Percentiles rank a stretch among this genome's conserved stretches.
These are phyloP conservation scores for Heliconius cydno DNA, from an alignment of 2,888 invertebrate genomes.

Conservation along the genomic window DNA sequence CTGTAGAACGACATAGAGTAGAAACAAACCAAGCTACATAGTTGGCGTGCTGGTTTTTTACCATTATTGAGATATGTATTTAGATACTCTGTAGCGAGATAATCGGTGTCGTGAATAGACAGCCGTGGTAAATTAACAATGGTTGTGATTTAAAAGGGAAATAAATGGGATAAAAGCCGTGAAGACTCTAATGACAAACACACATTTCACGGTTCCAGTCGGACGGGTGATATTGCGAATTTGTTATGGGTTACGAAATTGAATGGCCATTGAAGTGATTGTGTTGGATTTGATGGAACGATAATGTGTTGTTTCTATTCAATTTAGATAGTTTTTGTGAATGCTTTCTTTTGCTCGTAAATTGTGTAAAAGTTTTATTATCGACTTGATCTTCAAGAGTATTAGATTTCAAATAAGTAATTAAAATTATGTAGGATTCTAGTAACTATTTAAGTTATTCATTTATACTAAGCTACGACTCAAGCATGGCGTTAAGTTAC, in stretches of 20 bases:
- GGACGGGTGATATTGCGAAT: conserved; percentile 61
- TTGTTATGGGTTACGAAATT: conserved; percentile 63
- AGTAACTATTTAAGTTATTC: not conserved
- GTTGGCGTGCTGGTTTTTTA: conserved; percentile 50
- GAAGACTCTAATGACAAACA: conserved; percentile 79
- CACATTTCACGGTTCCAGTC: conserved; percentile 73
- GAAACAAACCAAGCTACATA: conserved; percentile 44
- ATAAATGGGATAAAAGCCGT: conserved; percentile 78
- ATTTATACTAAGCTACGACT: not conserved
- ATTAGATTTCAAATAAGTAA: too few species aligned
- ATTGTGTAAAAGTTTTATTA: not conserved
- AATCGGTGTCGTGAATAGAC: conserved; percentile 64
- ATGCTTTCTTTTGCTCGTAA: not conserved
- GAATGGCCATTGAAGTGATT: conserved; percentile 49
- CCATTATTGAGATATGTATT: conserved; percentile 32
- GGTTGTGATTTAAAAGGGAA: conserved; percentile 76
- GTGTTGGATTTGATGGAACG: conserved; percentile 30
- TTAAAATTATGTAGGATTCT: not conserved
- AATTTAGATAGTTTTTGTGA: not conserved
- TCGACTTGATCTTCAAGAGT: not conserved
- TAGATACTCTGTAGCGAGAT: conserved; percentile 55
- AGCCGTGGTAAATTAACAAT: conserved; percentile 76
- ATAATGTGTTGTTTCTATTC: conserved; percentile 8
- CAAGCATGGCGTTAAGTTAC: not conserved
- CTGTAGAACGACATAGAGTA: conserved; percentile 61